Conservation (phyloP, 2,797 vertebrate species). For the Danio choprae region DNA sequence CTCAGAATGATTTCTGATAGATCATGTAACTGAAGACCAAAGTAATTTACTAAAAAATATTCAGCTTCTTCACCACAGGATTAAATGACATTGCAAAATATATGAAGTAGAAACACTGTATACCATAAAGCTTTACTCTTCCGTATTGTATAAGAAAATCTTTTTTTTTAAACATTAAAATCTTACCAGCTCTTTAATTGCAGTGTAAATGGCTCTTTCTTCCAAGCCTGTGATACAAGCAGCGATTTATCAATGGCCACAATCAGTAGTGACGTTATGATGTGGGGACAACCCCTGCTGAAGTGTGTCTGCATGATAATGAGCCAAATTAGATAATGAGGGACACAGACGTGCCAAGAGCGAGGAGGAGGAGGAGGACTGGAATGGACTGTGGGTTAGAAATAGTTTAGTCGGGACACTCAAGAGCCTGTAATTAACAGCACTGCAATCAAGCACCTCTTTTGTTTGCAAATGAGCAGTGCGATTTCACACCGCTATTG, state of each 20-base stretch:
- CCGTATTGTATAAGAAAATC: background rate
- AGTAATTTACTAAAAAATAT: too few relatives aligned
- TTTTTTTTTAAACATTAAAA: background rate
- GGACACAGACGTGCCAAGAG: constrained; percentile 49
- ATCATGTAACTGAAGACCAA: background rate
- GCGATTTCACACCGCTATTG: constrained; percentile 41
- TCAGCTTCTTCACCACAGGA: too few relatives aligned
- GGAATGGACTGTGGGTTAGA: constrained; percentile 48
- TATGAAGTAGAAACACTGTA: too few relatives aligned
- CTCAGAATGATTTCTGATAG: background rate
- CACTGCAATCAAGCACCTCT: constrained; percentile 56
- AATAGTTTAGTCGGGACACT: constrained; percentile 66
- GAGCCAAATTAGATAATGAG: constrained; percentile 65
- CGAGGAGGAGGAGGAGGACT: constrained; percentile 36
- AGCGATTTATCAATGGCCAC: constrained; percentile 49
- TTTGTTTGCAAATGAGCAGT: constrained; percentile 51
- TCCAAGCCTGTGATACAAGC: background rate
- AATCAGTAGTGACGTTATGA: constrained; percentile 57
- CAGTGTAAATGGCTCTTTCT: background rate
- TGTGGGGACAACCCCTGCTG: constrained; percentile 55
- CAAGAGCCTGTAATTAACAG: constrained; percentile 61
- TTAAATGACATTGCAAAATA: too few relatives aligned
- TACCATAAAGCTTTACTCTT: background rate
- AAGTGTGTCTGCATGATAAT: constrained; percentile 61
- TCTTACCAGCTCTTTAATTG: background rate